These are phyloP conservation scores for Cerastis rubricosa DNA, from an alignment of 2,888 invertebrate genomes.

Conservation along the genomic window DNA sequence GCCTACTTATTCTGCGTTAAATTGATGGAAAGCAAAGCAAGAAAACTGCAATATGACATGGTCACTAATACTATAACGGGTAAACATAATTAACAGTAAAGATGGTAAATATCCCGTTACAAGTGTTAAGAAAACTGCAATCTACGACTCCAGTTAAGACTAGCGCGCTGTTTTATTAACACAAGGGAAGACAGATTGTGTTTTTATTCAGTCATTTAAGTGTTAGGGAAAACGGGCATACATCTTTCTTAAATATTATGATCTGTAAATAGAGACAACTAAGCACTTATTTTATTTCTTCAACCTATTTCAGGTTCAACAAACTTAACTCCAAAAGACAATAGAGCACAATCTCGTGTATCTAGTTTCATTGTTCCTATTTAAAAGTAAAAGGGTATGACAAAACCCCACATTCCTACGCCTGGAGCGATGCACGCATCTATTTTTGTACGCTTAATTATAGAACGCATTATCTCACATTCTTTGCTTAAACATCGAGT, in stretches of 20 bases:
- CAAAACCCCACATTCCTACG: constrained; percentile 57
- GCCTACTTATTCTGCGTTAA: neutral
- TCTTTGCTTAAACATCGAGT: constrained; percentile 46
- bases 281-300: neutral
- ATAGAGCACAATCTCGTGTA: constrained; percentile 1
- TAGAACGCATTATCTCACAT: constrained; percentile 62
- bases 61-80: too few species aligned
- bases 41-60: neutral
- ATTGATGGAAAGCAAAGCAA: neutral
- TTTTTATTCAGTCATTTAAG: neutral
- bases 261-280: neutral
- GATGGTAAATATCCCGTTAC: too few species aligned
- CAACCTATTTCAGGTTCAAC: neutral
- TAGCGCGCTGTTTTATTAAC: neutral
- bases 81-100: too few species aligned
- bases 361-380: constrained; percentile 36
- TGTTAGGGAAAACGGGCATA: neutral
- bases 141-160: neutral
- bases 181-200: too few species aligned
- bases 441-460: constrained; percentile 63
- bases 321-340: neutral
- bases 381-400: constrained; percentile 50
- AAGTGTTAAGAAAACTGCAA: neutral
- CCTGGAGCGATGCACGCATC: constrained; percentile 56
- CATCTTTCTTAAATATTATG: neutral